A percentile compares a stretch with the other conserved stretches of the same genome.
These are phyloP conservation scores for Eubucco bourcierii DNA, from an alignment of 2,113 vertebrate genomes.

Conservation along the genomic window DNA sequence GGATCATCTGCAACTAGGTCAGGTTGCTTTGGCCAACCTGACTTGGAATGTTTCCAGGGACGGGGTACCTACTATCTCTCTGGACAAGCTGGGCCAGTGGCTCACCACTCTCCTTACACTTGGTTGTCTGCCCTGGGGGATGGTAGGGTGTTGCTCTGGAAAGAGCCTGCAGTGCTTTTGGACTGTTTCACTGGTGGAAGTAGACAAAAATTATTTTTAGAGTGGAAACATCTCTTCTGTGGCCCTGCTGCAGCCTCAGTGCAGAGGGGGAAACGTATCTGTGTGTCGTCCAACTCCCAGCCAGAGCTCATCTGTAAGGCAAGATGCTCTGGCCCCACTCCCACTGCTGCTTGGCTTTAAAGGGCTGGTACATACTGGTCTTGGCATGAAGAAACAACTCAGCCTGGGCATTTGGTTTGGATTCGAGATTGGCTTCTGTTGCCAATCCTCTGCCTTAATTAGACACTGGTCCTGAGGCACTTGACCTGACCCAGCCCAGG, in stretches of 20 bases:
- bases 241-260: not conserved
- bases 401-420: not conserved
- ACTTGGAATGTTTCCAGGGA: no score
- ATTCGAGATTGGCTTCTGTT: not conserved
- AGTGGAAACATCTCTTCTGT: not conserved
- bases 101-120: not conserved
- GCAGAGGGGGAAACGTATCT: not conserved
- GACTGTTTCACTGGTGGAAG: not conserved
- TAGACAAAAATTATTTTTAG: not conserved
- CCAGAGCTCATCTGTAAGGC: not conserved
- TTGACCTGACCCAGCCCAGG: not conserved
- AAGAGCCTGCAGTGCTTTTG: not conserved
- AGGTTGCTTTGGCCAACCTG: no score
- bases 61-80: no score
- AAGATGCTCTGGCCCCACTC: not conserved
- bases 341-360: not conserved
- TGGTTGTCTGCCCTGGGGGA: not conserved
- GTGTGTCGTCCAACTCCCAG: accelerated
- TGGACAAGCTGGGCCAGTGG: no score
- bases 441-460: not conserved
- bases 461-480: not conserved
- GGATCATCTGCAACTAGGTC: no score
- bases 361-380: not conserved
- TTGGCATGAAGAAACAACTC: accelerated
- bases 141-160: not conserved